Evolutionary conservation across 1,140 invertebrate genomes (phyloP).

Genomic region (Antheraea pernyi): DNA sequence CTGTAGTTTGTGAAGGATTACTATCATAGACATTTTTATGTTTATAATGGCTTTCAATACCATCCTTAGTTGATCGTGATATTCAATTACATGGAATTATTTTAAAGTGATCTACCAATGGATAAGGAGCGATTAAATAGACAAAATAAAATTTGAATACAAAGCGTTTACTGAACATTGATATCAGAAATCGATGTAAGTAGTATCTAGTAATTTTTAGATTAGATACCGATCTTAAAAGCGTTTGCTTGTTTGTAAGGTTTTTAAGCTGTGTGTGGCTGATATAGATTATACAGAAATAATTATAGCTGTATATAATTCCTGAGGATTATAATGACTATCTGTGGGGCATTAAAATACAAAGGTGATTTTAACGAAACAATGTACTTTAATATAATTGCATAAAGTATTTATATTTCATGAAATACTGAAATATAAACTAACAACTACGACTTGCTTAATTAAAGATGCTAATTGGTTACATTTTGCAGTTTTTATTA

Average conservation of each 20-base stretch:
- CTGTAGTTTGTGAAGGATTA: no score
- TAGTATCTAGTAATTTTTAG: not conserved
- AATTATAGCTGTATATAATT: not conserved
- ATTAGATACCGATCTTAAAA: conserved; percentile 2
- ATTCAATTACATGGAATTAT: no score
- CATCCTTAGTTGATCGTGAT: no score
- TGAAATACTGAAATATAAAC: no score
- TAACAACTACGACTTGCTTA: no score
- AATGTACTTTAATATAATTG: not conserved
- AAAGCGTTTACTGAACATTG: conserved; percentile 1
- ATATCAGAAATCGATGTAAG: not conserved
- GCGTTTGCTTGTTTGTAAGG: not conserved
- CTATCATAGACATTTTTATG: no score
- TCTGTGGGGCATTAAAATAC: no score
- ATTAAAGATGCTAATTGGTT: not conserved
- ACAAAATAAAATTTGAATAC: not conserved
- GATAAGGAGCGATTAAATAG: no score
- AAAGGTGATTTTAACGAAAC: not conserved
- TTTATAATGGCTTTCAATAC: no score
- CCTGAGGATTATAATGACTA: not conserved
- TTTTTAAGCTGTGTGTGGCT: not conserved
- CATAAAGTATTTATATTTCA: no score
- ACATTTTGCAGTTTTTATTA: not conserved
- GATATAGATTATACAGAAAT: not conserved
- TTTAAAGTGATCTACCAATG: no score